Base-by-base conservation (phyloP, 2,797 vertebrate species). In the Moxostoma hubbsi region DNA sequence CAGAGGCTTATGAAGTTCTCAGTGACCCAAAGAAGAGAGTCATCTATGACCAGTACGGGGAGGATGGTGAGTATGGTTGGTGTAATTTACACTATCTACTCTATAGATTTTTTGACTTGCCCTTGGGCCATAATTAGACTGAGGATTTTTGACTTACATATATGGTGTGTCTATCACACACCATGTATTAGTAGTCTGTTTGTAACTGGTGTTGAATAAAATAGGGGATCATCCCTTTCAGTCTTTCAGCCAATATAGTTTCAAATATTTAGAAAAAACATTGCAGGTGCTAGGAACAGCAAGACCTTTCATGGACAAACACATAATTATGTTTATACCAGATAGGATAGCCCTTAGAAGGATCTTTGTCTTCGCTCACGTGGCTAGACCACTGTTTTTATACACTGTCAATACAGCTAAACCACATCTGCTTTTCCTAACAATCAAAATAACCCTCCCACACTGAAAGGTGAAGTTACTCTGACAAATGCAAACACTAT, bases 1-100 rank as follows among this genome's bases (percentile, higher is more conserved):
- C 97, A 0, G 97, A 99, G 87, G 97, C 98, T 86, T 99, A 99
- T 0, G 97, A 99, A 1, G 97, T 99, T n/a, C 95, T 99, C 84
- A 98, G 97, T 1, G 97, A 99, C 91, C 96, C 97, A 86, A 98
- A 99, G 92, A 99, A 99, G 88, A 94, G 97, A 87, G 93, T 94
- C 0, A 93, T 99, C 74, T 99, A 98, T 0, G 98, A 99, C 90
- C 97, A 99, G 83, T 97, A 98, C 0, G 97, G 97, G 77, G 98
- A 99, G 83, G 98, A 99, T 94, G 98, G 98, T 98, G 93, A 96
- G 96, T 70, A 10, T n/a, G n/a, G 18, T 59, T 54, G 5, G 18
- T 45, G 59, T 7, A 58, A 50, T 61, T 7, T 47, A 51, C 45
- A 49, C 11, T 49, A 57, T 66, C 4, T 8, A 57, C 24, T 24